Base-by-base conservation (phyloP, 2,888 invertebrate genomes). In the Melanophora roralis region DNA sequence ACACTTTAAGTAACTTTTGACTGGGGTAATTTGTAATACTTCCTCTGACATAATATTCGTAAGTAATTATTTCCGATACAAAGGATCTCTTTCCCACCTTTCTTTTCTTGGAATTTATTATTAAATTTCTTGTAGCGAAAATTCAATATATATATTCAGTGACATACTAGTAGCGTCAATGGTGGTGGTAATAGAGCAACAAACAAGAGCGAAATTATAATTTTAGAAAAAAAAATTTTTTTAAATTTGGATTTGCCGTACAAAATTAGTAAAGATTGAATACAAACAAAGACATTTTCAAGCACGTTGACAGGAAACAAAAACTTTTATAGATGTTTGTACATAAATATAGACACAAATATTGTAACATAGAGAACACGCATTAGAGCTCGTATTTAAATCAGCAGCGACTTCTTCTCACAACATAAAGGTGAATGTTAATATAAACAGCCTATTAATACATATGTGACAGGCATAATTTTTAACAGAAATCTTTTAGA, bases 31-130 rank as follows among this genome's bases (percentile, higher is more conserved):
- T 80, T 80, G 71, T 60, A 55, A 62, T 23, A 76, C 71, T 79
- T 79, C 79, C 79, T 71, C 36, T 71, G 49, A 75, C 53, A 71
- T 75, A 75, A 79, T 74, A 71, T 75, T 75, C 71, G 55, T 67
- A 62, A 75, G 79, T 79, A 79, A 79, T 79, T 79, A 75, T 67
- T 79, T 79, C 79, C 79, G 75, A 55, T 79, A 72, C 53, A 71
- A 38, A 40, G 65, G 53, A 49, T 74, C 27, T 21, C 5, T 12
- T 57, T 9, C 5, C 12, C n/a, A n/a, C n/a, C n/a, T n/a, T 47
- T 68, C 32, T 21, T n/a, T 55, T 19, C 8, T 36, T 9, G 27
- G 27, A 27, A 27, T 11, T 21, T 55, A 14, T 43, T 38, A 34
- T 2, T 51, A 0, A 27, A 34, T 12, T 62, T 32, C 34, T 43